Base-by-base conservation (phyloP, 2,888 invertebrate species). In the Dorcus parallelipipedus region DNA sequence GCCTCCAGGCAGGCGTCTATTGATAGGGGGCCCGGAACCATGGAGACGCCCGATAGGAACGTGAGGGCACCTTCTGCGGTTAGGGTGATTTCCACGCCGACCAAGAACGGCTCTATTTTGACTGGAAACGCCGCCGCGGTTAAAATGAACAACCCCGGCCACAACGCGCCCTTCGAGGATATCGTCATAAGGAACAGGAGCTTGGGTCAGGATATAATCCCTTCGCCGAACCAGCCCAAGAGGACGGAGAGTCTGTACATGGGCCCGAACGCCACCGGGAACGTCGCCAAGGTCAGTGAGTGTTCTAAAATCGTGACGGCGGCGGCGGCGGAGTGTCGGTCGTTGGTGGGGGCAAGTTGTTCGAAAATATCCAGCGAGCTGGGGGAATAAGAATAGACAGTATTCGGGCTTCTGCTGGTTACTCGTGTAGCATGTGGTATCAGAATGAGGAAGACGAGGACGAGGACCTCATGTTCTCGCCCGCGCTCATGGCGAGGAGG, bases 161-260 rank as follows among this genome's bases (percentile, higher is more conserved):
- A 51, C 26, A 38, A 78, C 70, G 86, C 84, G 66, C 90, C 91
- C 42, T 92, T 93, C 77, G 93, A 94, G 77, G 93, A 93, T 55
- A 87, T 91, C 54, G 83, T 93, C 61, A 75, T 93, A 71, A 84
- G 90, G 73, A 91, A 92, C 77, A 84, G 91, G 70, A 88, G 84
- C 66, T 83, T 93, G 57, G 93, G 93, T 61, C 94, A 94, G 80
- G 94, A 94, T 76, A 93, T 94, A 76, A 86, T 92, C 72, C 93
- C 93, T 62, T 93, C 93, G 68, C 88, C 86, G 59, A 89, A 89
- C 72, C 92, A 93, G 77, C 94, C 94, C 59, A 94, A 95, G 79
- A 85, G 95, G 72, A 94, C 94, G 64, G 95, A 95, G 80, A 94
- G 94, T 76, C 83, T 95, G 70, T 94, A 89, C 79, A 86, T 93